A percentile compares a stretch with the other conserved stretches of the same genome.
These are phyloP conservation scores for Hippoglossus stenolepis DNA, from an alignment of 2,113 vertebrate genomes.

Conservation along the genomic window DNA sequence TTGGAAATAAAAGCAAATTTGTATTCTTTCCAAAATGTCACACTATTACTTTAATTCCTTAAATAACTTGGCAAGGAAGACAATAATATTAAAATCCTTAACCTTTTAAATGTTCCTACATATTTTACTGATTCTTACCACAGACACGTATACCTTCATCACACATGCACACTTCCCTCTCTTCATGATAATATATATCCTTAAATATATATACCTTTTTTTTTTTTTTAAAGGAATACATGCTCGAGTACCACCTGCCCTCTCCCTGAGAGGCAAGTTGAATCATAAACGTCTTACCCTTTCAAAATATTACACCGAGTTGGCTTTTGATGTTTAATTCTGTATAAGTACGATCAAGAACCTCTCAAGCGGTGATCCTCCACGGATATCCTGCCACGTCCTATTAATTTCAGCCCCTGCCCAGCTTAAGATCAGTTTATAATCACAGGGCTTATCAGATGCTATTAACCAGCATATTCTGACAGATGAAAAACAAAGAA, in stretches of 20 bases:
- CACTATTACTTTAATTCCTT: background rate
- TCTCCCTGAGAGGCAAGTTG: background rate
- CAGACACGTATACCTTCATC: background rate
- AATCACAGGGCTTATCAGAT: conserved; percentile 6
- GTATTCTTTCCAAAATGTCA: background rate
- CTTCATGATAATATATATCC: background rate
- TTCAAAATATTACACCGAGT: background rate
- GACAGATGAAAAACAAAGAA: conserved; percentile 8
- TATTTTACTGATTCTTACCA: background rate
- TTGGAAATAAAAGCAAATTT: background rate
- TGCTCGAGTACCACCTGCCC: background rate
- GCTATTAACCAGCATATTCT: conserved; percentile 11
- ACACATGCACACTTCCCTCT: background rate
- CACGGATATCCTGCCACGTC: conserved; percentile 18
- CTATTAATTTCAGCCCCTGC: conserved; percentile 12
- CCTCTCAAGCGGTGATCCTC: conserved; percentile 12
- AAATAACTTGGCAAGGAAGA: background rate
- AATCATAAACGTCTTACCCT: conserved; percentile 3
- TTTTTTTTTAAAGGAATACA: conserved; percentile 1
- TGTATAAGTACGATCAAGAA: conserved; percentile 6
- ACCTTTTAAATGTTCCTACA: background rate
- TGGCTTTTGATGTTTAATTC: conserved; percentile 28
- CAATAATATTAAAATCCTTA: background rate
- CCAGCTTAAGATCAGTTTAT: background rate
- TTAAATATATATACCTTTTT: background rate